Base-by-base conservation (phyloP, 2,888 invertebrate species). In the Drosophila algonquin region DNA sequence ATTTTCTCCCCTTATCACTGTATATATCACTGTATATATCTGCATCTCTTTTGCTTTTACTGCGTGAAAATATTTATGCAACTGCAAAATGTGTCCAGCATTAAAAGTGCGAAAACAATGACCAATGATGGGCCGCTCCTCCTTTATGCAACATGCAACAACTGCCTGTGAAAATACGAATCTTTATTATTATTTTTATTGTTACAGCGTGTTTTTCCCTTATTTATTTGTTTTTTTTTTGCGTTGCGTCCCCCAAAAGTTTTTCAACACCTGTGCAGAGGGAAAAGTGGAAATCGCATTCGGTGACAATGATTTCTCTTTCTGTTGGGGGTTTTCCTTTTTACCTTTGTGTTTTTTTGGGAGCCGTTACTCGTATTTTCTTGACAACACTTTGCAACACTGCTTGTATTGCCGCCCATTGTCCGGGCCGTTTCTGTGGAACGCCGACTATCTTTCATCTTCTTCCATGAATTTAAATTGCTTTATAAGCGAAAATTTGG, bases 401-500 rank as follows among this genome's bases (percentile, higher is more conserved):
- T 76, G 81, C 21, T 87, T 84, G 80, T 63, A n/a, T n/a, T n/a
- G n/a, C n/a, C n/a, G n/a, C n/a, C 76, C 52, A 44, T 73, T 64
- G 81, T 76, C 50, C 55, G 46, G 63, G 58, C 51, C 35, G n/a
- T 24, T n/a, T n/a, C 51, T 57, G 55, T 30, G 50, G 68, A 35
- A 58, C 46, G 52, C 56, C 53, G 65, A 52, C 75, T 76, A 86
- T 76, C 77, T 79, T 67, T 73, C 56, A 75, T 81, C 81, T 75
- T 59, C n/a, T 64, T 63, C 68, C 84, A 87, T 82, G 85, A 87
- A 82, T 82, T 87, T 84, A 84, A 87, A 82, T 87, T 81, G 80
- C 79, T 87, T 87, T 64, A 73, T 73, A 58, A 50, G 57, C 73
- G 73, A 44, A 63, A 63, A 71, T 55, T n/a, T n/a, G n/a, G n/a